phyloP scores from a whole-genome alignment of 2,797 vertebrate species.

The Chloroceryle inda region DNA sequence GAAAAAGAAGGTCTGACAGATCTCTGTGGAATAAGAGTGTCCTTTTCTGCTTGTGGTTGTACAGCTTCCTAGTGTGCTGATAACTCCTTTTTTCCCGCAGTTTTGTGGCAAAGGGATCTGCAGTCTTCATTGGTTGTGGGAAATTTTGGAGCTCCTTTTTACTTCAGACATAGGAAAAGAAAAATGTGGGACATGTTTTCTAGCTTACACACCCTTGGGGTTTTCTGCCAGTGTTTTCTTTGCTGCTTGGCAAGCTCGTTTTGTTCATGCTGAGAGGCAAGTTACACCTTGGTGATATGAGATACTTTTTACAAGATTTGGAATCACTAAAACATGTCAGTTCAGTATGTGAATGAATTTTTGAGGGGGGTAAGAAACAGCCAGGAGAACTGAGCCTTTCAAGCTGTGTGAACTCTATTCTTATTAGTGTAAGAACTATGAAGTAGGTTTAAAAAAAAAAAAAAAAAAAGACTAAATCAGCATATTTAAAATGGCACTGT shows the following conservation, averaged over 20 bases:
- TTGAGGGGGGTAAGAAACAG: background rate
- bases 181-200: background rate
- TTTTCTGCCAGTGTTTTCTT: background rate
- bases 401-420: background rate
- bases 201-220: background rate
- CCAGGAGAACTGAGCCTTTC: background rate
- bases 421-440: background rate
- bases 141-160: background rate
- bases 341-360: background rate
- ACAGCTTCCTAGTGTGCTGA: background rate
- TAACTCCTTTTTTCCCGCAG: background rate
- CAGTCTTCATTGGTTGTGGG: background rate
- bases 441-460: background rate
- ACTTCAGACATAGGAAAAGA: background rate
- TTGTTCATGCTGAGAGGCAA: background rate
- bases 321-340: background rate
- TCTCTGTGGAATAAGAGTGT: background rate
- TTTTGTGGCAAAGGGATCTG: background rate
- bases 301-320: background rate
- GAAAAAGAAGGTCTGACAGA: background rate
- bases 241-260: background rate
- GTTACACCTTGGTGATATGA: background rate
- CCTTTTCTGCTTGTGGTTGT: background rate
- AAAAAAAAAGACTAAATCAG: background rate
- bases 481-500: conserved; percentile 28